phyloP scores from a whole-genome alignment of 53 echinoderm and acorn worm species.

The Echinometra lucunter region DNA sequence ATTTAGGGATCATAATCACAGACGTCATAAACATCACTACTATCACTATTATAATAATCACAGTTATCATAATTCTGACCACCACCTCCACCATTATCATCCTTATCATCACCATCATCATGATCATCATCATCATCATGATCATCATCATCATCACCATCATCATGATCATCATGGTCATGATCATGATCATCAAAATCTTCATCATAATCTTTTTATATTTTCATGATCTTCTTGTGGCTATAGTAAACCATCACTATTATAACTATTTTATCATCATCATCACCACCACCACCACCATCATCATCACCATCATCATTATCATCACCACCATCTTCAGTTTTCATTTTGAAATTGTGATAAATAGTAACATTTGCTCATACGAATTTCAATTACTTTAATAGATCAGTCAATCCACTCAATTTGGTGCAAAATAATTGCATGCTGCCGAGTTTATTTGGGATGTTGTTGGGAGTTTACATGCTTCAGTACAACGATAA shows the following conservation, averaged over 20 bases:
- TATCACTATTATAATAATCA: neutral
- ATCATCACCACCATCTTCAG: neutral
- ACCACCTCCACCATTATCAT: neutral
- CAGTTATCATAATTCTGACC: neutral
- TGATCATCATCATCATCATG: slow-evolving; percentile 7
- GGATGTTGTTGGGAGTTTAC: neutral
- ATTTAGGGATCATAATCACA: slow-evolving; percentile 10
- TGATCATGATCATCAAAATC: neutral
- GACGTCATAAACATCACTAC: neutral
- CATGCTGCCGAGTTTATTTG: slow-evolving; percentile 14
- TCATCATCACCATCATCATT: slow-evolving; percentile 2
- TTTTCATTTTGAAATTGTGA: neutral
- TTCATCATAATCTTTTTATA: neutral
- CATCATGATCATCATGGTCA: neutral
- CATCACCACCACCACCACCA: neutral
- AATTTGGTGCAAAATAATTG: neutral
- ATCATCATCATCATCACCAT: neutral
- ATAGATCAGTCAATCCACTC: neutral
- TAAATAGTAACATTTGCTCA: too few relatives aligned
- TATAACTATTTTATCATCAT: neutral
- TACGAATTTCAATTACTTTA: neutral
- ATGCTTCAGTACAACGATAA: neutral
- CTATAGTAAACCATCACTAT: too few relatives aligned
- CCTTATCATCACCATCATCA: neutral
- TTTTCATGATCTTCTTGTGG: too few relatives aligned